Evolutionary conservation across 1,140 invertebrate genomes (phyloP).

Genomic region (Paraescarpia echinospica): DNA sequence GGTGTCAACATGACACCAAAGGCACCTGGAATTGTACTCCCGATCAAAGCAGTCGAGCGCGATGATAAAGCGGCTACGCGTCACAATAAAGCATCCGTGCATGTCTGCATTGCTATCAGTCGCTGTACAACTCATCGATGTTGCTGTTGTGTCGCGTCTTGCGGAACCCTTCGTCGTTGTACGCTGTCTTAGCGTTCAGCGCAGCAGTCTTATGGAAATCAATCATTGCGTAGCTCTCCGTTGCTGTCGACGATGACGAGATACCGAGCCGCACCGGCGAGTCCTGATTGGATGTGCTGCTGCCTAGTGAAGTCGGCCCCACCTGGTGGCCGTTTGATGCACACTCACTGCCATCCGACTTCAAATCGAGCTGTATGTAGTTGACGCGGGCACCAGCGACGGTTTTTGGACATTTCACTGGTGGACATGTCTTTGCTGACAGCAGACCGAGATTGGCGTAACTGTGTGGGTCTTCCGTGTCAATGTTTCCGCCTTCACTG

Average conservation of each 20-base stretch:
- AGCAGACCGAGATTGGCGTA: constrained; percentile 17
- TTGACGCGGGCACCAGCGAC: constrained; percentile 15
- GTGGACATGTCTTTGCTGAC: neutral
- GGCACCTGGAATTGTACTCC: neutral
- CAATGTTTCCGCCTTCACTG: neutral
- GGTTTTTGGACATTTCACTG: neutral
- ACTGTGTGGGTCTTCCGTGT: constrained; percentile 6
- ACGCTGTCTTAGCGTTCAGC: neutral
- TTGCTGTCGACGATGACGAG: neutral
- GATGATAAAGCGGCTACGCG: neutral
- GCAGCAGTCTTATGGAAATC: constrained; percentile 26
- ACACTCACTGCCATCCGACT: constrained; percentile 10
- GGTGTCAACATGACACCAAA: neutral
- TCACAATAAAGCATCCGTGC: neutral
- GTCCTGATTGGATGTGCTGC: neutral
- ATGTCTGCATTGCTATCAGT: neutral
- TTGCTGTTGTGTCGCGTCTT: constrained; percentile 32
- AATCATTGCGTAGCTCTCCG: constrained; percentile 29
- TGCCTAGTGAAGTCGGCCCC: neutral
- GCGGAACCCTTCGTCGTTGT: constrained; percentile 25
- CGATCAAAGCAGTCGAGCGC: neutral
- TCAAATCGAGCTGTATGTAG: constrained; percentile 27
- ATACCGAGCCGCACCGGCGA: neutral
- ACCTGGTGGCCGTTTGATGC: neutral
- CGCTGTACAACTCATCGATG: constrained; percentile 25